A percentile compares a stretch with the other conserved stretches of the same genome.
Conservation (phyloP, 2,888 invertebrate genomes). For the Lasioglossum vierecki region DNA sequence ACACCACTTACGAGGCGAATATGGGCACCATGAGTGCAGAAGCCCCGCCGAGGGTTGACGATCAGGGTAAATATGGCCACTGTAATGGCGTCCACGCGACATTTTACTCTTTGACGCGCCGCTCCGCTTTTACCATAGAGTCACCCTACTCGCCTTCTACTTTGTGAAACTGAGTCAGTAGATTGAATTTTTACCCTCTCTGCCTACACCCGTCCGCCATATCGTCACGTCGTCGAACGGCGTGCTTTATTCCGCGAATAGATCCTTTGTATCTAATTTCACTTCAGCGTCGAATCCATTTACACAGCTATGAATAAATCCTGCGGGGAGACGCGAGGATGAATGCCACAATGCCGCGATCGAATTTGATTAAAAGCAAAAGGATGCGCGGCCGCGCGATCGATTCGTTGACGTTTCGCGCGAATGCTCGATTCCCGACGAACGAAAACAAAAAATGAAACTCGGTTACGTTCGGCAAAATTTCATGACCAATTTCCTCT, state of each 20-base stretch:
- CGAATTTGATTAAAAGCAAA: not conserved
- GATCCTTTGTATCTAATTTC: not conserved
- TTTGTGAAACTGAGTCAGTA: slow-evolving; percentile 4
- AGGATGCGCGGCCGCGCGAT: not conserved
- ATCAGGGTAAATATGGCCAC: slow-evolving; percentile 82
- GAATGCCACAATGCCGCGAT: not conserved
- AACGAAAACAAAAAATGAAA: not conserved
- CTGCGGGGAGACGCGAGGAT: not conserved
- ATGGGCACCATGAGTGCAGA: slow-evolving; percentile 74
- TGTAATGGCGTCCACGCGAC: slow-evolving; percentile 80
- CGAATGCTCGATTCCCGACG: not conserved
- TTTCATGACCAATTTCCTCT: not conserved
- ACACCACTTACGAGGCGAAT: slow-evolving; percentile 73
- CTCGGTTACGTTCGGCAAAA: not conserved
- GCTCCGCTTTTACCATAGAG: slow-evolving; percentile 28
- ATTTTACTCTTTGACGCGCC: slow-evolving; percentile 66
- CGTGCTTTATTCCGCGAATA: not conserved
- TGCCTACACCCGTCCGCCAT: not conserved
- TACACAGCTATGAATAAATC: not conserved
- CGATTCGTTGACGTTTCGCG: not conserved
- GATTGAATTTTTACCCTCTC: slow-evolving; percentile 24
- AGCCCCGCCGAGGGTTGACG: slow-evolving; percentile 71
- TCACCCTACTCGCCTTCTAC: slow-evolving; percentile 19
- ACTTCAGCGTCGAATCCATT: not conserved
- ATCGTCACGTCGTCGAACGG: not conserved